Conservation (phyloP, 2,797 vertebrate genomes). For the Enteromius trimaculatus region DNA sequence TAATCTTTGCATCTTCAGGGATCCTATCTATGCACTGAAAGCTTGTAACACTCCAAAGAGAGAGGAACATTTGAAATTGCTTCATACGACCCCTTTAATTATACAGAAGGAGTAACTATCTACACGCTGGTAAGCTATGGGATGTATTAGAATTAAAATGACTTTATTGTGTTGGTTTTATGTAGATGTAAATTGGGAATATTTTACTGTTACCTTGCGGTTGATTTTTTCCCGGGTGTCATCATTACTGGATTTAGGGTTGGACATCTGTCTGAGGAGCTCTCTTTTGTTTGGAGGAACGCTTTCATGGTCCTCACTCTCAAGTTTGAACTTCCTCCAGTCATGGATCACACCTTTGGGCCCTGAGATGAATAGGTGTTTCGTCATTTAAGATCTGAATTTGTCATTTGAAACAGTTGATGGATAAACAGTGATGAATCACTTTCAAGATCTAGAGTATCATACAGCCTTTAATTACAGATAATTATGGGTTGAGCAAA, state of each 20-base stretch:
- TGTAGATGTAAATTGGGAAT: neutral
- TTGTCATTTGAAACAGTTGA: neutral
- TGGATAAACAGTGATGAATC: neutral
- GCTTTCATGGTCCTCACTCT: constrained; percentile 87
- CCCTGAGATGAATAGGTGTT: constrained; percentile 73
- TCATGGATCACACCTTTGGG: constrained; percentile 98
- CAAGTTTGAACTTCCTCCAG: constrained; percentile 97
- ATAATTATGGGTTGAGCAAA: neutral
- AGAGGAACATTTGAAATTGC: no score
- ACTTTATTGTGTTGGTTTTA: neutral
- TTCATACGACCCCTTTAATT: neutral
- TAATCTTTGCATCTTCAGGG: no score
- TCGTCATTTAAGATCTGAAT: neutral
- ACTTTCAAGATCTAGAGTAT: neutral
- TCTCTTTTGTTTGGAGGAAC: constrained; percentile 86
- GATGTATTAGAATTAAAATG: neutral
- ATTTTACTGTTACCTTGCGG: constrained; percentile 85
- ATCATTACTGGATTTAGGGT: constrained; percentile 76
- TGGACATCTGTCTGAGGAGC: constrained; percentile 93
- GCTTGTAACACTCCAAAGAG: no score
- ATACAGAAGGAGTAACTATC: neutral
- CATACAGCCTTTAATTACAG: neutral
- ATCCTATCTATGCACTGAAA: no score
- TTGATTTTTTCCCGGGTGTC: constrained; percentile 80
- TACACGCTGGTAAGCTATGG: neutral